Evolutionary conservation across 2,888 invertebrate genomes (phyloP), one percentile per base, ranked within the genome.

Genomic region (Dicyrtomina minuta): DNA sequence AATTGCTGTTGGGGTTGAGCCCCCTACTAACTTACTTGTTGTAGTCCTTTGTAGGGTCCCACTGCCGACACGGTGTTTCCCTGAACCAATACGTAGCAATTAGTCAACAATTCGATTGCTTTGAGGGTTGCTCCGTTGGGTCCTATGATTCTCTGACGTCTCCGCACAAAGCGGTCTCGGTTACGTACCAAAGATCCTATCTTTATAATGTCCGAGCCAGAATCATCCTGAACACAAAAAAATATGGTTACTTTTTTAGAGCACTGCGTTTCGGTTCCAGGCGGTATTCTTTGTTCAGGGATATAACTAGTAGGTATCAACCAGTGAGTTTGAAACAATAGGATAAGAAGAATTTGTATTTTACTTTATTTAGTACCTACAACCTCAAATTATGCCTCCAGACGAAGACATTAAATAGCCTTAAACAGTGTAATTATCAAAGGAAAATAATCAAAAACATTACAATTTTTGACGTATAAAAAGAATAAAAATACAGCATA

Each of bases 71-170:
- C 98, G 12, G 99, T 99, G 80, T 94, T 94, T 4, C 99, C 99
- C 84, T 98, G 97, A 0, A 98, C 95, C 56, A 96, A 84, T 0
- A 99, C 91, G 83, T 98, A 98, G 82, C 98, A 99, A 80, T 92
- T 90, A 0, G 98, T 98, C 59, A 99, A 83, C 66, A 99, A 82
- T 82, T 99, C 98, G 74, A 99, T 92, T 0, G 98, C 94, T 82
- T 98, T 98, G 12, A 99, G 84, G 0, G 98, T 99, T 13, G 96
- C 94, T n/a, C 98, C 98, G 82, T 96, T 94, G 0, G 97, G 95
- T 0, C 99, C 99, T 75, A 99, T 94, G 0, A 99, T 83, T 33
- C 99, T 86, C 81, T 97, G 95, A 17, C 99, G 85, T 77, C 99
- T 86, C 82, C 98, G 97, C 0, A 97, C 88, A 84, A 98, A 99